Conservation (phyloP, 2,113 vertebrate genomes). For the Burhinus oedicnemus region DNA sequence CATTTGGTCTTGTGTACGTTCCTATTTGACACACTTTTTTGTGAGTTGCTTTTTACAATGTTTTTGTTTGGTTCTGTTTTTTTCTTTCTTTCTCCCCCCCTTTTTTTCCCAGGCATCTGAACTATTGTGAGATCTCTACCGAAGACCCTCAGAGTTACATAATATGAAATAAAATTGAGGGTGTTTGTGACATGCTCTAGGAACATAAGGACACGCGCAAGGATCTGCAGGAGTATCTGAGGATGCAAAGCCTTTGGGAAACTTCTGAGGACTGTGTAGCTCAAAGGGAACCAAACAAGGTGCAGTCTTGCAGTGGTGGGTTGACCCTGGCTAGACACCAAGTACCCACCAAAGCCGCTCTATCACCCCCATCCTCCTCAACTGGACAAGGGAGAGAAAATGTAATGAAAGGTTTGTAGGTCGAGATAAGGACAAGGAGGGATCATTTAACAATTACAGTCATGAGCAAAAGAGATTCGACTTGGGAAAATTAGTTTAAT, state of each 20-base stretch:
- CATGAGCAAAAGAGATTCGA: background rate
- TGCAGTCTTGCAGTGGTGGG: background rate
- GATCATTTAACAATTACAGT: background rate
- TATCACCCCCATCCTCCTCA: background rate
- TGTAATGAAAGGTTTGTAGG: background rate
- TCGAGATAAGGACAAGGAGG: background rate
- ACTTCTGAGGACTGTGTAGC: background rate
- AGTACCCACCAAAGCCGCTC: background rate
- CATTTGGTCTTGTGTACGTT: background rate
- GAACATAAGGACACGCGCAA: background rate
- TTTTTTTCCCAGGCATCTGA: background rate
- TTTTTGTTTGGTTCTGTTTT: background rate
- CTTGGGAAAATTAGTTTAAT: background rate
- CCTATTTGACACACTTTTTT: background rate
- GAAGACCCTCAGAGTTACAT: background rate
- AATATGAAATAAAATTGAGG: background rate
- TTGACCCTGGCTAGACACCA: background rate
- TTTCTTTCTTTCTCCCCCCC: background rate
- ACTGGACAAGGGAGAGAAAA: background rate
- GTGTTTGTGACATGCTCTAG: background rate
- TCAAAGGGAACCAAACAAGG: background rate
- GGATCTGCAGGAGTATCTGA: background rate
- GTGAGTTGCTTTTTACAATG: background rate
- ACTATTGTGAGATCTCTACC: background rate
- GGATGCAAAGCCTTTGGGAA: background rate